Base-by-base conservation (phyloP, 1,140 invertebrate species). In the Proctacanthus coquilletti region DNA sequence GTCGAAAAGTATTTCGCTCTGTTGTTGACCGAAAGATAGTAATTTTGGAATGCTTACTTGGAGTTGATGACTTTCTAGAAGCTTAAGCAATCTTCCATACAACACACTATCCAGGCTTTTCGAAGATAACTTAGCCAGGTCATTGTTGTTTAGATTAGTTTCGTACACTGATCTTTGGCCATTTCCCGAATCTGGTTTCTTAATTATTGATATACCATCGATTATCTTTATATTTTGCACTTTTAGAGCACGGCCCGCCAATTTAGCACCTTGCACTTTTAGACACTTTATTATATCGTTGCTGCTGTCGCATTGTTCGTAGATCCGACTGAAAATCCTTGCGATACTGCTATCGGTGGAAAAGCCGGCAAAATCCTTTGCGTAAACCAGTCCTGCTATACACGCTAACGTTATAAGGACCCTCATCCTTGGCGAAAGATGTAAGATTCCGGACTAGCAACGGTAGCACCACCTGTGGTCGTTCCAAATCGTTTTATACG, bases 211-310 rank as follows among this genome's bases (percentile, higher is more conserved):
- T 18, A 78, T 53, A 21, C 76, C 76, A 40, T 77, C 71, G 8
- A 73, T 45, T 18, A 80, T 53, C 15, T 69, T 69, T n/a, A 81
- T 62, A 11, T 60, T 61, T 36, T 74, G 70, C 42, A 70, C 63
- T 34, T 70, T 64, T 2, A 76, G 58, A 0, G 74, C 74, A n/a
- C 75, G 59, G 36, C 77, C 72, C 5, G 69, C 51, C 5, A 75
- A 55, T 45, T 72, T 74, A 0, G 75, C 54, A 0, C 72, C 74
- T 49, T 75, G 71, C 5, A 76, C 58, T 55, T 80, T 78, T 38
- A 77, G 64, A 50, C 76, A 80, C 55, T 71, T 73, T 35, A 75
- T 51, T 21, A 74, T 61, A 43, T 77, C 69, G 41, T 71, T 60
- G 21, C 67, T 68, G 21, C 63, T 55, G 36, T 68, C 64, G 51